Percentiles rank a stretch among this genome's conserved stretches.
phyloP scores from a whole-genome alignment of 2,797 vertebrate genomes.

The Yasuhikotakia modesta region DNA sequence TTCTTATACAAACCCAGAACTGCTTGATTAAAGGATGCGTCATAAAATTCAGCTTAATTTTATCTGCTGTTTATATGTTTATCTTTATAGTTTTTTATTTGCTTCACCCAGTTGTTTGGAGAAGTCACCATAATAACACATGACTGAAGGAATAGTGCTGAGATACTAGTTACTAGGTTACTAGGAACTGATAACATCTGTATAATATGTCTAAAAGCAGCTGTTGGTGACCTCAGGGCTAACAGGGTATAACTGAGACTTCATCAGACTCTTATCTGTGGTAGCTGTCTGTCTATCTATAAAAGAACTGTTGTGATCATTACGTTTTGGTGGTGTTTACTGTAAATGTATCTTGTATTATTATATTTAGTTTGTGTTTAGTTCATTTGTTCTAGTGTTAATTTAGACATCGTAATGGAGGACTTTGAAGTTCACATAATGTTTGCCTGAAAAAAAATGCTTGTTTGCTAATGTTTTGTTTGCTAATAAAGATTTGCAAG shows the following conservation, averaged over 20 bases:
- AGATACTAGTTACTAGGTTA: too few relatives aligned
- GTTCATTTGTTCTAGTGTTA: too few relatives aligned
- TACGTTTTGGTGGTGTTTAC: background rate
- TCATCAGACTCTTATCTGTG: background rate
- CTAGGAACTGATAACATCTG: conserved; percentile 16
- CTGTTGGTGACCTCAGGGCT: conserved; percentile 22
- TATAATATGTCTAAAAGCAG: conserved; percentile 10
- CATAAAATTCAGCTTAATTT: too few relatives aligned
- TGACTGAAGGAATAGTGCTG: background rate
- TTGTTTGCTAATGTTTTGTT: too few relatives aligned
- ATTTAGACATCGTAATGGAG: background rate
- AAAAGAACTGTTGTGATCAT: background rate
- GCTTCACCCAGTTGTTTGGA: background rate
- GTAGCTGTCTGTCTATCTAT: background rate
- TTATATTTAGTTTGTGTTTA: too few relatives aligned
- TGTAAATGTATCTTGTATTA: conserved; percentile 19
- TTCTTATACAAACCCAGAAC: too few relatives aligned
- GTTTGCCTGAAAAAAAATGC: too few relatives aligned
- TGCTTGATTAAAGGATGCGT: too few relatives aligned
- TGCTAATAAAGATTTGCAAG: too few relatives aligned
- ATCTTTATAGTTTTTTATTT: background rate
- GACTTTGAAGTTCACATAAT: background rate
- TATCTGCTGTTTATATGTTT: too few relatives aligned
- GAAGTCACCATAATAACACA: background rate
- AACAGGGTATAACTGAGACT: background rate